A percentile compares a stretch with the other conserved stretches of the same genome.
Conservation (phyloP, 2,113 vertebrate species). For the Lagopus muta region DNA sequence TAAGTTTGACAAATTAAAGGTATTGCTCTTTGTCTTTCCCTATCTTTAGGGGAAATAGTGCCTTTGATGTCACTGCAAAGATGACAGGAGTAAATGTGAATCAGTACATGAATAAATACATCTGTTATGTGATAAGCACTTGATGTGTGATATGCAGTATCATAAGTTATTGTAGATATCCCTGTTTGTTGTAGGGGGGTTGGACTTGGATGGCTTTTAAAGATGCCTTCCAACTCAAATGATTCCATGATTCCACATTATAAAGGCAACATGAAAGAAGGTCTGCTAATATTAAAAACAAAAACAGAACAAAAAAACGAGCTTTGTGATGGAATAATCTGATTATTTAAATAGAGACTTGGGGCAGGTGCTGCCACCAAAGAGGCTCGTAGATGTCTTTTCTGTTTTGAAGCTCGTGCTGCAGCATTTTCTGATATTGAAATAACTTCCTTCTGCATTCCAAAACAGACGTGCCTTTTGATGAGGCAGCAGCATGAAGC, state of each 20-base stretch:
- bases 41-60: background rate
- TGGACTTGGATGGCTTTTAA: too few relatives aligned
- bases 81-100: background rate
- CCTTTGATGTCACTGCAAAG: background rate
- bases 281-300: background rate
- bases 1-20: constrained; percentile 99
- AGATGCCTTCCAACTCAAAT: too few relatives aligned
- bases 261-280: background rate
- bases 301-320: background rate
- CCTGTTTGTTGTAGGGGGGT: too few relatives aligned
- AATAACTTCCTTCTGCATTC: constrained; percentile 19
- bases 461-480: constrained; percentile 92
- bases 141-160: background rate
- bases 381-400: background rate
- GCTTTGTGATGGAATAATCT: background rate
- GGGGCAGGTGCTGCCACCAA: background rate
- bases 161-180: background rate
- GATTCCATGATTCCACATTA: background rate
- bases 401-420: background rate
- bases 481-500: constrained; percentile 99
- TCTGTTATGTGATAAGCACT: background rate
- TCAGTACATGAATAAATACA: background rate
- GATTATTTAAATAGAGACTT: background rate
- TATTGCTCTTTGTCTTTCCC: constrained; percentile 56
- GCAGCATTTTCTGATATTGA: background rate